These are phyloP conservation scores for Eidolon dupreanum DNA, from an alignment of 2,797 vertebrate species.

Conservation along the genomic window DNA sequence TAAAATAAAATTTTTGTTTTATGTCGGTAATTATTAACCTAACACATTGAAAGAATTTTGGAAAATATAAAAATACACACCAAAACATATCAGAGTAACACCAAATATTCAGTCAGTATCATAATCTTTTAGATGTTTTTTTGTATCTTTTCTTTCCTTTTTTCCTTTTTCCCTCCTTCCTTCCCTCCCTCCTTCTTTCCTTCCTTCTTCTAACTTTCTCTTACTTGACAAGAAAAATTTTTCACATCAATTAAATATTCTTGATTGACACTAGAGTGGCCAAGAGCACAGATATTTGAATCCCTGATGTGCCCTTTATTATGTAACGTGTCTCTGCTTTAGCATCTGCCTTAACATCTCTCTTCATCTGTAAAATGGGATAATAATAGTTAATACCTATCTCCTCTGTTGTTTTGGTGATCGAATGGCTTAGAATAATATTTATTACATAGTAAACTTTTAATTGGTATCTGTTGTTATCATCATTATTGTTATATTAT, in stretches of 20 bases:
- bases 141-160: not conserved
- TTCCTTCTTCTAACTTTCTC: not conserved
- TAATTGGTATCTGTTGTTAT: not conserved
- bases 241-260: not conserved
- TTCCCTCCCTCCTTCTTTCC: not conserved
- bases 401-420: not conserved
- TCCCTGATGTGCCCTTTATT: not conserved
- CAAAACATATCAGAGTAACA: not conserved
- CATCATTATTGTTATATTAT: not conserved
- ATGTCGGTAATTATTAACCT: not conserved
- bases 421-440: not conserved
- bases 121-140: not conserved
- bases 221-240: not conserved
- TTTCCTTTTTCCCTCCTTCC: not conserved
- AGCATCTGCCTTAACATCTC: not conserved
- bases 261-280: not conserved
- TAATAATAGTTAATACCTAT: not conserved
- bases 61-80: not conserved
- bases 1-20: not conserved
- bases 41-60: not conserved
- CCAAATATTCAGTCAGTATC: not conserved
- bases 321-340: not conserved
- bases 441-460: not conserved
- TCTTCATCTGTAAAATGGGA: not conserved
- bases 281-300: not conserved